Conservation (phyloP, 2,888 invertebrate genomes). For the Trachelus tabidus region DNA sequence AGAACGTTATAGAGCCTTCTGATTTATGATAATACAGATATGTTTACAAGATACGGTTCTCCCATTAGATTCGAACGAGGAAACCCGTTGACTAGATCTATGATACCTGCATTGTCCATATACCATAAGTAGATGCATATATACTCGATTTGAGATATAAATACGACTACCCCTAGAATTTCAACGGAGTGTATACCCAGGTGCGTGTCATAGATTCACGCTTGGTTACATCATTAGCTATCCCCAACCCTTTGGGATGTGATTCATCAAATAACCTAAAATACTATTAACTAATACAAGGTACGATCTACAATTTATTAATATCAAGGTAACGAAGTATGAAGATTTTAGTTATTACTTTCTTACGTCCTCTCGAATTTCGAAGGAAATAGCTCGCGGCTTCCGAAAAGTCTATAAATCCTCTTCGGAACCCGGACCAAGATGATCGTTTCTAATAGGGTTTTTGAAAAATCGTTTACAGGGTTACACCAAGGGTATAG, state of each 20-base stretch:
- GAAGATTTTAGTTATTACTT: not conserved
- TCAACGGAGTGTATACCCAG: slow-evolving; percentile 48
- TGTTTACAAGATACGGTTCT: not conserved
- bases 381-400: not conserved
- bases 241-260: not conserved
- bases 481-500: slow-evolving; percentile 28
- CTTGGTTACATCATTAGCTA: slow-evolving; percentile 46
- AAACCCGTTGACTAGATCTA: slow-evolving; percentile 33
- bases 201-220: slow-evolving; percentile 36
- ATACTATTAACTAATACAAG: not conserved
- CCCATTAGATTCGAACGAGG: slow-evolving; percentile 38
- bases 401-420: not conserved
- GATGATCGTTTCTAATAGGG: not conserved
- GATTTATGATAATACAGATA: not conserved
- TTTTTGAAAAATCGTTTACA: slow-evolving; percentile 29
- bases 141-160: slow-evolving; percentile 31
- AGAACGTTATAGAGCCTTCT: not conserved
- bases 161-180: slow-evolving; percentile 11
- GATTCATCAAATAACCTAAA: not conserved
- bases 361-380: not conserved
- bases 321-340: not conserved
- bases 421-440: not conserved
- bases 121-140: slow-evolving; percentile 15
- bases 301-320: not conserved
- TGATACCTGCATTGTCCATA: not conserved